A percentile compares a stretch with the other conserved stretches of the same genome.
phyloP scores from a whole-genome alignment of 2,797 vertebrate species.

The Nyctibius grandis region DNA sequence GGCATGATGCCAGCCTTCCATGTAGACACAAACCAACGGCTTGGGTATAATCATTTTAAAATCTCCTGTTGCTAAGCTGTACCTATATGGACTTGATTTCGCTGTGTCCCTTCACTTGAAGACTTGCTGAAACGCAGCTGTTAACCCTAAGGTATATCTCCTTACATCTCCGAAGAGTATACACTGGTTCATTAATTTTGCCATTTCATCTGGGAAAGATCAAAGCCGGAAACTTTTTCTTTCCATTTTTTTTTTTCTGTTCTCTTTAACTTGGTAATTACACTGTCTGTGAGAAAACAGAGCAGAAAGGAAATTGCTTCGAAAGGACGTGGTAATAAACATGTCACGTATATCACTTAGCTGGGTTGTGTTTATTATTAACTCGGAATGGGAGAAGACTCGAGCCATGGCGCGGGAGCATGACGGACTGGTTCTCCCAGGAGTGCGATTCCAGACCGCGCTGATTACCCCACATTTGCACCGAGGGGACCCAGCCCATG shows the following conservation, averaged over 20 bases:
- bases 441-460: background rate
- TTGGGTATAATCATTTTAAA: background rate
- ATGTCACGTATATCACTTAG: constrained; percentile 29
- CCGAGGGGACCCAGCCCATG: background rate
- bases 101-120: background rate
- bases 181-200: constrained; percentile 34
- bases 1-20: background rate
- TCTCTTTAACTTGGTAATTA: constrained; percentile 48
- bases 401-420: rapidly evolving
- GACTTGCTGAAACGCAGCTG: constrained; percentile 44
- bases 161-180: constrained; percentile 17
- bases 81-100: background rate
- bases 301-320: constrained; percentile 59
- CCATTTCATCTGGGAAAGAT: constrained; percentile 55
- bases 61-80: background rate
- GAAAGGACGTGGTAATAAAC: constrained; percentile 56
- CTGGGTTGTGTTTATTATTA: constrained; percentile 42
- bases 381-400: background rate
- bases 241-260: background rate
- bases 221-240: constrained; percentile 27
- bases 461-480: background rate
- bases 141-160: constrained; percentile 24
- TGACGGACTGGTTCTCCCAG: background rate
- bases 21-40: background rate
- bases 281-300: constrained; percentile 51